These are phyloP conservation scores for Cinclus cinclus DNA, from an alignment of 2,113 vertebrate genomes.

Conservation along the genomic window DNA sequence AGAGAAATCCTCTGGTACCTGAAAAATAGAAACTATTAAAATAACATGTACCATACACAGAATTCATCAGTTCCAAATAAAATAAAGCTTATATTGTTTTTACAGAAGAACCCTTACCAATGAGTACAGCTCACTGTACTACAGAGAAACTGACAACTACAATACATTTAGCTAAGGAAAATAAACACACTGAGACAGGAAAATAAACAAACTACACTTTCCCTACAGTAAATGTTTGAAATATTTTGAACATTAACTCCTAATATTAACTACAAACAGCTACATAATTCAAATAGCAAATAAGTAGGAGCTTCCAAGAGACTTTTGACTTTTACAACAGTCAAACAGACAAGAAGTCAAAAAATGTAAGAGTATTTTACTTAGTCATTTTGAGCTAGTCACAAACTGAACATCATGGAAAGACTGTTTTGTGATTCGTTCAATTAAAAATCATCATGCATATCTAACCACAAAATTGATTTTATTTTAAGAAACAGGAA, in stretches of 20 bases:
- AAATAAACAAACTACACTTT: neutral
- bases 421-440: neutral
- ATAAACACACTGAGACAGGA: neutral
- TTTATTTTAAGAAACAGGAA: neutral
- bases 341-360: neutral
- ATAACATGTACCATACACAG: neutral
- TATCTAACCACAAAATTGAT: neutral
- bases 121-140: neutral
- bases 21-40: neutral
- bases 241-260: neutral
- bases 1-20: neutral
- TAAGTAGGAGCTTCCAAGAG: neutral
- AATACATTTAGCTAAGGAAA: neutral
- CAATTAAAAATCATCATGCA: neutral
- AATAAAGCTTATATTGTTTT: neutral
- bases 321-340: neutral
- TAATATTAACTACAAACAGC: neutral
- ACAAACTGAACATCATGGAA: neutral
- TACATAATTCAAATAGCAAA: neutral
- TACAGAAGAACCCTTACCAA: neutral
- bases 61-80: neutral
- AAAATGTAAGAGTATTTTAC: neutral
- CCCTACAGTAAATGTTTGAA: neutral
- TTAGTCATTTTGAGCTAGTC: neutral
- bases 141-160: neutral